Conservation (phyloP, 2,888 invertebrate species). For the Eucriotettix oculatus region DNA sequence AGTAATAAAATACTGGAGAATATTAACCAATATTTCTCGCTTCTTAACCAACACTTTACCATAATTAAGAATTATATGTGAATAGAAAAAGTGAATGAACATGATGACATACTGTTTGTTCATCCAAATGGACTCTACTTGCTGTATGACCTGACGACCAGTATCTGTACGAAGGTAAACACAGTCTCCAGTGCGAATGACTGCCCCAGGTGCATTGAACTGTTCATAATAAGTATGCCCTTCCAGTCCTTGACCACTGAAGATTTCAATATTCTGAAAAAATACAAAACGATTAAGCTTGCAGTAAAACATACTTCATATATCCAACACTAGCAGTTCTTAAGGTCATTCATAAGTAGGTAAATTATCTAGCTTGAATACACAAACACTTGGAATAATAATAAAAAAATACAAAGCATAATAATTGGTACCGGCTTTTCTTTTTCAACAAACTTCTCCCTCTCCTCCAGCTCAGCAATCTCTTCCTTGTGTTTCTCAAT, state of each 20-base stretch:
- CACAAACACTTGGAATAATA: background rate
- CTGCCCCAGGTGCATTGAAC: slow-evolving; percentile 68
- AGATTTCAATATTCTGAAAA: slow-evolving; percentile 60
- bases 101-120: slow-evolving; percentile 55
- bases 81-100: background rate
- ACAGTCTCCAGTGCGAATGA: slow-evolving; percentile 80
- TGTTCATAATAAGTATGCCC: slow-evolving; percentile 85
- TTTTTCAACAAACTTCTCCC: slow-evolving; percentile 68
- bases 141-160: slow-evolving; percentile 78
- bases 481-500: slow-evolving; percentile 83
- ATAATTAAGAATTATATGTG: background rate
- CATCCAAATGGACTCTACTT: slow-evolving; percentile 90
- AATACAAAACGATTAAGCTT: background rate
- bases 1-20: slow-evolving; percentile 16
- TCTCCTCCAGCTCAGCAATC: slow-evolving; percentile 64
- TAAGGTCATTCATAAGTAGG: background rate
- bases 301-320: too few species aligned
- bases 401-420: too few species aligned
- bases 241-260: slow-evolving; percentile 50
- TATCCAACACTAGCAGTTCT: too few species aligned
- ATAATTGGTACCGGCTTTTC: slow-evolving; percentile 52
- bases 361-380: background rate
- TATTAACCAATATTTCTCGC: background rate
- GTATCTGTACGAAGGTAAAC: slow-evolving; percentile 88
- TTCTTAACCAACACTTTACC: background rate